Conservation (phyloP, 2,888 invertebrate species). For the Apeira syringaria region DNA sequence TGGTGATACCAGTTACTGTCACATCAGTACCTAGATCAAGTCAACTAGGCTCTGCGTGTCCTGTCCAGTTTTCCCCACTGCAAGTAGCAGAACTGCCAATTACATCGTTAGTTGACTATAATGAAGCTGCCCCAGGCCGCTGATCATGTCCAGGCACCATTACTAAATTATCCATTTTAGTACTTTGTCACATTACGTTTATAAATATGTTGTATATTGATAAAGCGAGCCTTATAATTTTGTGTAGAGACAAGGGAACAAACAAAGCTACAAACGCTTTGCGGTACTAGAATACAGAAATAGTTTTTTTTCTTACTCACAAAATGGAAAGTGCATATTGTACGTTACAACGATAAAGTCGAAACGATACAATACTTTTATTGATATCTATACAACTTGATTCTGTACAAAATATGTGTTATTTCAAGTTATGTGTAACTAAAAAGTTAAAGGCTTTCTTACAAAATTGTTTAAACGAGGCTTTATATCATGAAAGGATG, state of each 20-base stretch:
- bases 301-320: too few species aligned
- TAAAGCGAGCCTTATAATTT: background rate
- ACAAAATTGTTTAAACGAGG: too few species aligned
- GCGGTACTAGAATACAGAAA: too few species aligned
- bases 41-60: slow-evolving; percentile 5
- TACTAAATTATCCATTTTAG: slow-evolving; percentile 10
- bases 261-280: too few species aligned
- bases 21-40: slow-evolving; percentile 1
- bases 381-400: too few species aligned
- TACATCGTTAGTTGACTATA: slow-evolving; percentile 71
- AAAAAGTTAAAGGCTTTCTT: too few species aligned
- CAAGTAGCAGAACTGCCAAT: slow-evolving; percentile 46
- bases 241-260: background rate
- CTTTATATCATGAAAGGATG: too few species aligned
- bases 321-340: too few species aligned
- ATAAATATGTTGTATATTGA: background rate
- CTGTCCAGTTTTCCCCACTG: slow-evolving; percentile 9
- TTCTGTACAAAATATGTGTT: too few species aligned
- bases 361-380: too few species aligned
- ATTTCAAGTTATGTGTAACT: too few species aligned
- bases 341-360: too few species aligned
- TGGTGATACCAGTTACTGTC: slow-evolving; percentile 2
- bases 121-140: slow-evolving; percentile 57
- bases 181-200: slow-evolving; percentile 3
- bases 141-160: slow-evolving; percentile 31